These are phyloP conservation scores for Rhodophaea formosa DNA, from an alignment of 2,888 invertebrate genomes.

Conservation along the genomic window DNA sequence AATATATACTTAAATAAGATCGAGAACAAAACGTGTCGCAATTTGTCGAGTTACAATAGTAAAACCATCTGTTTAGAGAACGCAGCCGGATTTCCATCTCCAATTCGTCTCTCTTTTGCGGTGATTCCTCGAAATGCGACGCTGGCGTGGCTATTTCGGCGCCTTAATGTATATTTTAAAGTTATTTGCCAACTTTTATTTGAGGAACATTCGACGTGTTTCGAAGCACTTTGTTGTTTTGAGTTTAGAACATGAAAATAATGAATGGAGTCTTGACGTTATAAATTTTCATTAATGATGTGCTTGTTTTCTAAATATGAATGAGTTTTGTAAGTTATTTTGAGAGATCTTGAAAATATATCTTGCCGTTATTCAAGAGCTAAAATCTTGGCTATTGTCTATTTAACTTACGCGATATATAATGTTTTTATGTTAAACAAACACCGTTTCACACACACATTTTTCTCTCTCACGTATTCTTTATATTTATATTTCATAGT, in stretches of 20 bases:
- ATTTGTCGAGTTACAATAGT: constrained; percentile 28
- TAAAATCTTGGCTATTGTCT: too few relatives aligned
- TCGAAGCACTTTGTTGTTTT: constrained; percentile 1
- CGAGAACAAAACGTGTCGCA: too few relatives aligned
- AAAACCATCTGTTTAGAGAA: constrained; percentile 48
- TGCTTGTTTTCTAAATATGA: neutral
- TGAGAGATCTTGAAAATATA: neutral
- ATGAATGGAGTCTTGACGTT: neutral
- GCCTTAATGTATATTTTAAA: constrained; percentile 25
- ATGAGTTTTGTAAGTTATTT: neutral
- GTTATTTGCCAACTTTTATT: constrained; percentile 25
- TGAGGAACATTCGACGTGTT: constrained; percentile 7
- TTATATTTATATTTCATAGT: too few relatives aligned
- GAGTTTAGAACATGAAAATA: neutral
- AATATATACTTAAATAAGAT: too few relatives aligned
- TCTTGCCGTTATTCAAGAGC: too few relatives aligned
- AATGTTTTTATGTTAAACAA: too few relatives aligned
- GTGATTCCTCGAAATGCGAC: constrained; percentile 20
- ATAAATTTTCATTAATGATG: neutral
- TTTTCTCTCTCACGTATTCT: too few relatives aligned
- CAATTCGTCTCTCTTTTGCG: constrained; percentile 32
- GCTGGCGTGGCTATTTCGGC: constrained; percentile 23
- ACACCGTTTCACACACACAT: too few relatives aligned
- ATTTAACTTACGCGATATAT: too few relatives aligned
- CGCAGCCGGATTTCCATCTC: constrained; percentile 45